Base-by-base conservation (phyloP, 1,140 invertebrate genomes). In the Caenorhabditis inopinata region DNA sequence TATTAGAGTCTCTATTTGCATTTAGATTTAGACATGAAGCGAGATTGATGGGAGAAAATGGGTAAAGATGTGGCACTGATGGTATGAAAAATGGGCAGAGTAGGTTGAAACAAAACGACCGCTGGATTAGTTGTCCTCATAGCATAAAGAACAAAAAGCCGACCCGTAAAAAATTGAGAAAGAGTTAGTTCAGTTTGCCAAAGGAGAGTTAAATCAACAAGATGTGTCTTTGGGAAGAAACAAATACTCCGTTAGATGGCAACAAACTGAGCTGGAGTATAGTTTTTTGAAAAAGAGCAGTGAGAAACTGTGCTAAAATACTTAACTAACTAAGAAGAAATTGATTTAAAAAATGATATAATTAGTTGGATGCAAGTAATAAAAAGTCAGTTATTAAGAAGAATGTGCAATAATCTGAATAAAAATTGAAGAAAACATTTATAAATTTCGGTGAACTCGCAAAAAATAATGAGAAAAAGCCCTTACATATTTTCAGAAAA, bases 201-300 rank as follows among this genome's bases (percentile, higher is more conserved):
- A 68, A n/a, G 58, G n/a, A 68, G 29, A 38, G 58, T 42, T 16
- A 32, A 68, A 68, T 68, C 58, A 68, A 68, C 58, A 68, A 68
- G 58, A 68, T 68, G 58, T 32, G 58, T 68, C 58, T 38, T 68
- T 68, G 35, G 58, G 58, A 68, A 68, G 58, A 21, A 68, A 32
- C 58, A 68, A 68, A 68, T 68, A 68, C 32, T 68, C 23, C n/a
- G 25, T n/a, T 16, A 68, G 58, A n/a, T 38, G n/a, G 58, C 21
- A 32, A 38, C 29, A 6, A 68, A 68, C 35, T 68, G 58, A 68
- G 38, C 58, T 29, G 32, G n/a, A 18, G 25, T 5, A 21, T 29
- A 32, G 0, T 5, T n/a, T 4, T 18, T 3, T 2, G n/a, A 68
- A n/a, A 68, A 11, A 16, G 2, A 68, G 12, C 18, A 38, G n/a